These are phyloP conservation scores for Babylonia areolata DNA, from an alignment of 1,140 invertebrate species.

Conservation along the genomic window DNA sequence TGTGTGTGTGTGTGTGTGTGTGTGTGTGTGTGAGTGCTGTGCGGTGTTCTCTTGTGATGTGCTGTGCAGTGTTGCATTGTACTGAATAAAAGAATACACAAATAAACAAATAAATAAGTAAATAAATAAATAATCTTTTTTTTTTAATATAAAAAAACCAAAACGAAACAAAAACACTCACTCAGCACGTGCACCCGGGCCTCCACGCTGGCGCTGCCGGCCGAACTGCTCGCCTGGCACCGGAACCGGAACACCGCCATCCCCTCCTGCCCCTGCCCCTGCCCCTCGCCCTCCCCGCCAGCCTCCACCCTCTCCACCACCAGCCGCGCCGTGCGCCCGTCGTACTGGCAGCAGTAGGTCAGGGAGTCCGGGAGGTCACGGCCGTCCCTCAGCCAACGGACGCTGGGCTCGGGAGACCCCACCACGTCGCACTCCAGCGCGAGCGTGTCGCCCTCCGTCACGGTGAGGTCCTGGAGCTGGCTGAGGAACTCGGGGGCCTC, in stretches of 20 bases:
- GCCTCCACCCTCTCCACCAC: conserved; percentile 45
- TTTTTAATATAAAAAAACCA: too few relatives aligned
- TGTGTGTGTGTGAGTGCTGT: too few relatives aligned
- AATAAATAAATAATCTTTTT: too few relatives aligned
- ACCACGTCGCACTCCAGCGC: conserved; percentile 66
- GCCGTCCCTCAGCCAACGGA: conserved; percentile 57
- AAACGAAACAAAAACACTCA: conserved; percentile 20
- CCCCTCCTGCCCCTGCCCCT: conserved; percentile 58
- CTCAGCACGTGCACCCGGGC: conserved; percentile 62
- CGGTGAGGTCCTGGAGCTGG: conserved; percentile 54
- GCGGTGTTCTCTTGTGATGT: too few relatives aligned
- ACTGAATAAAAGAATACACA: too few relatives aligned
- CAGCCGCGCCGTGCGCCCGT: conserved; percentile 54
- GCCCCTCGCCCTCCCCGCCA: too few relatives aligned
- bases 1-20: too few relatives aligned
- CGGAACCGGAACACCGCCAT: too few relatives aligned
- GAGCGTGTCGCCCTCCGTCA: conserved; percentile 54
- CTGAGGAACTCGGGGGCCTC: conserved; percentile 65
- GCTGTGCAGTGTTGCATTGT: too few relatives aligned
- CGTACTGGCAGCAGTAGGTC: conserved; percentile 35
- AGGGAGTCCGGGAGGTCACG: conserved; percentile 33
- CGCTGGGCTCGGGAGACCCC: conserved; percentile 59
- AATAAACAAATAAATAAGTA: too few relatives aligned
- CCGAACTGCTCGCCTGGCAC: conserved; percentile 57
- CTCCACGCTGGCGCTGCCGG: conserved; percentile 58